A percentile compares a stretch with the other conserved stretches of the same genome.
These are phyloP conservation scores for Sialis fuliginosa DNA, from an alignment of 2,888 invertebrate genomes.

Conservation along the genomic window DNA sequence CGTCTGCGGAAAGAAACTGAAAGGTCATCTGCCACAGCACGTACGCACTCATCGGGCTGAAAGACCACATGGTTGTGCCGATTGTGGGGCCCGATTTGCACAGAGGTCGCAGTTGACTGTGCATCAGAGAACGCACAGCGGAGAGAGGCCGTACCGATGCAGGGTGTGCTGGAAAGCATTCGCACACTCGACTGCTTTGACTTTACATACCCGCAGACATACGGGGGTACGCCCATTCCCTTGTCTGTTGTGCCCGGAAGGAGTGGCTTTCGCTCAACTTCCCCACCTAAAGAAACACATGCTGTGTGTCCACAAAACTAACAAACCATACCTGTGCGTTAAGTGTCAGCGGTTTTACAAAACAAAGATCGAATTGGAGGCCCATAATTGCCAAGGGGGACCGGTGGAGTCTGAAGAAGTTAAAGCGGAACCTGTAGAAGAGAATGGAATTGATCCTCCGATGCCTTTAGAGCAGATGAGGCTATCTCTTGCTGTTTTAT, in stretches of 20 bases:
- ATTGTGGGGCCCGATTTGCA: slow-evolving; percentile 62
- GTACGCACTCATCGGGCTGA: slow-evolving; percentile 63
- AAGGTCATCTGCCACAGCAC: slow-evolving; percentile 67
- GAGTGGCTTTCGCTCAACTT: slow-evolving; percentile 57
- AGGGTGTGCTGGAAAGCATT: slow-evolving; percentile 64
- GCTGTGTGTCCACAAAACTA: slow-evolving; percentile 64
- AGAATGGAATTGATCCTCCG: slow-evolving; percentile 23
- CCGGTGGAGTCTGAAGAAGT: slow-evolving; percentile 17
- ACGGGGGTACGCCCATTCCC: slow-evolving; percentile 75
- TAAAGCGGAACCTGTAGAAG: slow-evolving; percentile 7
- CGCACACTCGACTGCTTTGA: slow-evolving; percentile 69
- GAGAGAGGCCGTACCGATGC: slow-evolving; percentile 67
- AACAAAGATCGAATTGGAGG: slow-evolving; percentile 53
- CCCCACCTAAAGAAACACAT: slow-evolving; percentile 81
- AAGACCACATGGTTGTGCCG: slow-evolving; percentile 59
- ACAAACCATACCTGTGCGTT: slow-evolving; percentile 59
- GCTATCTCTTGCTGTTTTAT: slow-evolving; percentile 57
- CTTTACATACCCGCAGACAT: slow-evolving; percentile 64
- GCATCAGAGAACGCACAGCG: slow-evolving; percentile 69
- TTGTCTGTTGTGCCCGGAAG: slow-evolving; percentile 41
- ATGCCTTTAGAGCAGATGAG: slow-evolving; percentile 61
- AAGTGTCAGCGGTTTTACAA: slow-evolving; percentile 58
- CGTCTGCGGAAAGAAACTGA: slow-evolving; percentile 62
- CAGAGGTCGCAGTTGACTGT: slow-evolving; percentile 73
- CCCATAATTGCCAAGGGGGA: slow-evolving; percentile 33